These are phyloP conservation scores for Catharus fuscescens DNA, from an alignment of 2,113 vertebrate genomes.

Conservation along the genomic window DNA sequence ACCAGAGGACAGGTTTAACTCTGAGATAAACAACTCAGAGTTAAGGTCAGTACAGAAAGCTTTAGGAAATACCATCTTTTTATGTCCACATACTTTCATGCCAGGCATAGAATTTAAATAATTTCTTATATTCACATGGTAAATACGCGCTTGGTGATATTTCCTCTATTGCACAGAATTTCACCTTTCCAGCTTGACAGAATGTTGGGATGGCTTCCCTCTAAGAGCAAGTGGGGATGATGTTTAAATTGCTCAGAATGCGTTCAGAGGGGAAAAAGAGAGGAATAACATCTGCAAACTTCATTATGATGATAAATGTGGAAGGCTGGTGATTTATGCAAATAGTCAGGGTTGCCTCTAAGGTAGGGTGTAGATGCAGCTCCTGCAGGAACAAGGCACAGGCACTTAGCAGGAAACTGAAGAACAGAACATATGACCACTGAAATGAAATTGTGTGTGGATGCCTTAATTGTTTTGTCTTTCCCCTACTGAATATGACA, in stretches of 20 bases:
- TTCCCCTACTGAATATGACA: neutral
- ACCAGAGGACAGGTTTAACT: neutral
- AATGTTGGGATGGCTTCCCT: neutral
- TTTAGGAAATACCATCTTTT: neutral
- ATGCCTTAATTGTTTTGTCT: neutral
- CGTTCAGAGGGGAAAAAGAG: neutral
- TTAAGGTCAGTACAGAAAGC: neutral
- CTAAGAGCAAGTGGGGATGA: neutral
- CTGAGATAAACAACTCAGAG: neutral
- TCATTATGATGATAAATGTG: neutral
- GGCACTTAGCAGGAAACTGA: neutral
- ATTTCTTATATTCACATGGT: neutral
- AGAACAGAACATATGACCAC: neutral
- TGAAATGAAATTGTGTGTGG: neutral
- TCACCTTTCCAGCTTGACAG: neutral
- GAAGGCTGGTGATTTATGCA: neutral
- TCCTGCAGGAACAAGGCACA: neutral
- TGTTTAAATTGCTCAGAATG: neutral
- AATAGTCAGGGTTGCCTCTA: neutral
- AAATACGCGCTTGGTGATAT: accelerated
- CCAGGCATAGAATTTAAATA: accelerated
- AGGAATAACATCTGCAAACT: neutral
- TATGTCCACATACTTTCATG: neutral
- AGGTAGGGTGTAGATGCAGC: neutral
- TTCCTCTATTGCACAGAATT: neutral